Conservation (phyloP, 2,797 vertebrate genomes). For the Aselliscus stoliczkanus region DNA sequence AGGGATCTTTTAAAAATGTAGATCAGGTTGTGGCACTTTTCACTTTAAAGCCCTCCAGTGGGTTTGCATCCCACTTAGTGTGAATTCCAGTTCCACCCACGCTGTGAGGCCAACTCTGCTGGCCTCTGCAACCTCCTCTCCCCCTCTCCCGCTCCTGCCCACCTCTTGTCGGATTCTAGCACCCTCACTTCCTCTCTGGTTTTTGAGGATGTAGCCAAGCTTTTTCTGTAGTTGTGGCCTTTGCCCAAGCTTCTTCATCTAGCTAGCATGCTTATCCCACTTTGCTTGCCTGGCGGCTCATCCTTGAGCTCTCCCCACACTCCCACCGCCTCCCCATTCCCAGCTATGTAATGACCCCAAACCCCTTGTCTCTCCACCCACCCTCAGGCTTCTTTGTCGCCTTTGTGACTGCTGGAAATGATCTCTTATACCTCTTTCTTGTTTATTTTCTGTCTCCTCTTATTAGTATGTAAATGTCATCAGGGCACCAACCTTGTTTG, state of each 20-base stretch:
- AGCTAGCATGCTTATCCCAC: not conserved
- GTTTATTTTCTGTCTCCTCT: not conserved
- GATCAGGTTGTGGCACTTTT: not conserved
- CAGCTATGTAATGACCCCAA: not conserved
- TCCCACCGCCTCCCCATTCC: rapidly evolving
- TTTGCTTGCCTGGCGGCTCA: not conserved
- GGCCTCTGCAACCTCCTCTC: no score
- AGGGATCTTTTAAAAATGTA: not conserved
- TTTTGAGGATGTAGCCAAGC: not conserved
- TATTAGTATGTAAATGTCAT: not conserved
- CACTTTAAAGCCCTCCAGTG: not conserved
- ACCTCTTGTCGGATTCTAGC: not conserved
- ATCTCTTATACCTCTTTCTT: not conserved
- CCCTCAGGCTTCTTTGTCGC: not conserved
- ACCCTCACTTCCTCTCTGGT: not conserved
- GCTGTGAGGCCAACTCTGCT: not conserved
- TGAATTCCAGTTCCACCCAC: not conserved
- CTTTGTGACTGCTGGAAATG: not conserved
- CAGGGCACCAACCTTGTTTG: not conserved
- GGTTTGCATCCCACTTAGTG: not conserved
- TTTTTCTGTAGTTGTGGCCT: not conserved
- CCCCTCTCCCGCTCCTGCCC: no score
- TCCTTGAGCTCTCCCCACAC: not conserved
- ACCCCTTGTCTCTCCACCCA: not conserved
- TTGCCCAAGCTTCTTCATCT: not conserved